Conservation (phyloP, 2,113 vertebrate species). For the Ondatra zibethicus region DNA sequence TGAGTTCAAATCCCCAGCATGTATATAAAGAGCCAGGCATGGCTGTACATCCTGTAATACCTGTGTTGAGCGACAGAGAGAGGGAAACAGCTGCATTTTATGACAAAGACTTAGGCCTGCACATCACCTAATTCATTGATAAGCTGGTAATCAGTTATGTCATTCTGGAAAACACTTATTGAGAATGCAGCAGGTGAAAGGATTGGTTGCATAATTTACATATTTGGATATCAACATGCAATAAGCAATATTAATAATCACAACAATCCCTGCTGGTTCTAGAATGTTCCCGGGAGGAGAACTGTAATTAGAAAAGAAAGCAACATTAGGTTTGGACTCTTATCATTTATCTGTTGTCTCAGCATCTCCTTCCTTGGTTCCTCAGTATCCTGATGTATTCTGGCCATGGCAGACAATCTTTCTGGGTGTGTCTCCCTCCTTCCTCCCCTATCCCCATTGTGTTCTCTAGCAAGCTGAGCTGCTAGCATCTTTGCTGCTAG, state of each 20-base stretch:
- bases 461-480: neutral
- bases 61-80: neutral
- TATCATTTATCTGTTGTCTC: neutral
- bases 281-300: constrained; percentile 62
- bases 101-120: constrained; percentile 10
- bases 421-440: neutral
- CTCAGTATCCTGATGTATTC: neutral
- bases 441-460: neutral
- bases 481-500: neutral
- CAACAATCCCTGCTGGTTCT: constrained; percentile 31
- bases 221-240: constrained; percentile 55
- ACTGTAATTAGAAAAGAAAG: constrained; percentile 47
- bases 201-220: constrained; percentile 29
- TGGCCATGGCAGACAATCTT: neutral
- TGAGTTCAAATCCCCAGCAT: neutral
- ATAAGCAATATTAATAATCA: constrained; percentile 46
- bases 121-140: neutral
- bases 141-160: neutral
- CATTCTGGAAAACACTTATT: constrained; percentile 51
- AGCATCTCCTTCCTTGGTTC: neutral
- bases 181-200: constrained; percentile 42
- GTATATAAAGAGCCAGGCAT: neutral
- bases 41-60: neutral
- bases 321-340: neutral
- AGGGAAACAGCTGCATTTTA: neutral